Conservation (phyloP, 2,113 vertebrate species). For the Clinocottus analis region DNA sequence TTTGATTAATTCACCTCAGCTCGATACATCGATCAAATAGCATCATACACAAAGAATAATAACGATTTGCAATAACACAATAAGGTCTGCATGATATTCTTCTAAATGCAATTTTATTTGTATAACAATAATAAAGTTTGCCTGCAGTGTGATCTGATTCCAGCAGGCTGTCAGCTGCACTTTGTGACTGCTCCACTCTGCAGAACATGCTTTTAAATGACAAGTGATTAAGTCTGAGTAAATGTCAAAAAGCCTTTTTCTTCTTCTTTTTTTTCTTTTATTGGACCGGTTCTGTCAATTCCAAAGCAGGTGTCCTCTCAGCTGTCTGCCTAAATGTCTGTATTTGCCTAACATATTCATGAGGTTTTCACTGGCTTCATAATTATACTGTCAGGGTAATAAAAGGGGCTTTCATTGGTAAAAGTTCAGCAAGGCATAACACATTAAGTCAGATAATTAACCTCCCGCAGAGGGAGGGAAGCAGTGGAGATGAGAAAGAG, state of each 20-base stretch:
- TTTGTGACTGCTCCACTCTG: not conserved
- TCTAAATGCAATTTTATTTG: conserved; percentile 18
- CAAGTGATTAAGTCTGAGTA: conserved; percentile 25
- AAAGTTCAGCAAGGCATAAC: conserved; percentile 64
- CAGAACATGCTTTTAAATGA: not conserved
- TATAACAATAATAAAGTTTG: conserved; percentile 17
- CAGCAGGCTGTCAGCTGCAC: conserved; percentile 13
- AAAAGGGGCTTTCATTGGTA: conserved; percentile 52
- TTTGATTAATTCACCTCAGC: conserved; percentile 23
- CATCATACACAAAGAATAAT: conserved; percentile 13
- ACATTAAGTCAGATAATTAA: conserved; percentile 72
- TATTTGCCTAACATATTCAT: conserved; percentile 49
- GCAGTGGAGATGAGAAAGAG: conserved; percentile 15
- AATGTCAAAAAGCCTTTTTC: conserved; percentile 36
- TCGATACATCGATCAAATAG: conserved; percentile 16
- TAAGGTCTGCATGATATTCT: not conserved
- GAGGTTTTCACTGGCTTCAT: conserved; percentile 23
- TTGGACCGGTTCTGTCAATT: conserved; percentile 4
- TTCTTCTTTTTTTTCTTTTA: conserved; percentile 3
- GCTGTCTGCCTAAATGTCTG: conserved; percentile 8
- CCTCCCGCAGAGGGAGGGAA: conserved; percentile 42
- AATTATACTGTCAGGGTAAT: conserved; percentile 69
- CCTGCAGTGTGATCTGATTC: conserved; percentile 24
- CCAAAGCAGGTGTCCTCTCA: conserved; percentile 54
- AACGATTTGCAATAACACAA: conserved; percentile 2